Evolutionary conservation across 2,888 invertebrate genomes (phyloP), one percentile per base, ranked within the genome.

Genomic region (Escarpia spicata): DNA sequence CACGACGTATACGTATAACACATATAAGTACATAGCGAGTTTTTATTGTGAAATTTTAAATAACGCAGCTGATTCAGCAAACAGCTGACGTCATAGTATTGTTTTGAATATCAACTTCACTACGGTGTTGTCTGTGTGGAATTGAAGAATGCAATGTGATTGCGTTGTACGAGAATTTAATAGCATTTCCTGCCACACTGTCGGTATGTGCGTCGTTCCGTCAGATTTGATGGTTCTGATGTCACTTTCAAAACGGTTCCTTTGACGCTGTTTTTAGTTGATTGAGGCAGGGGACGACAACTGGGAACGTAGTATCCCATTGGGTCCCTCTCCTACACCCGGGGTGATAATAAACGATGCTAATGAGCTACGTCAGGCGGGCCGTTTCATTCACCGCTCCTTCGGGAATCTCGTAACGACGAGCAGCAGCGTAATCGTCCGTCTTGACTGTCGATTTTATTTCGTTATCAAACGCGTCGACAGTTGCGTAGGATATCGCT

Each of bases 121-220:
- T 26, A 26, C n/a, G 75, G 26, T 75, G 26, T 26, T 75, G 75
- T 75, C 75, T 26, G 75, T 75, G 75, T 3, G 75, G 75, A 75
- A 75, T 75, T 75, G 75, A 26, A 75, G n/a, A 75, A 75, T 75
- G 75, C 75, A 75, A 75, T 75, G 19, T 75, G 75, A 75, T 75
- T 75, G 75, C n/a, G 19, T 75, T 75, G 26, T 75, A 75, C 75
- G 75, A 75, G 75, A 26, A 75, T 75, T 0, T 75, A 75, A 75
- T 75, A 75, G 75, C n/a, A 26, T n/a, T 26, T 26, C 75, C 26
- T 75, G 75, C n/a, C 75, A 26, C 75, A 75, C 3, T 75, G 3
- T 26, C n/a, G 19, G 26, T 75, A 75, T 26, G 75, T n/a, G 75
- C 26, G 75, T 75, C 19, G 75, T 26, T 1, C 60, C 3, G 60